Base-by-base conservation (phyloP, 2,888 invertebrate species). In the Colletes collaris region DNA sequence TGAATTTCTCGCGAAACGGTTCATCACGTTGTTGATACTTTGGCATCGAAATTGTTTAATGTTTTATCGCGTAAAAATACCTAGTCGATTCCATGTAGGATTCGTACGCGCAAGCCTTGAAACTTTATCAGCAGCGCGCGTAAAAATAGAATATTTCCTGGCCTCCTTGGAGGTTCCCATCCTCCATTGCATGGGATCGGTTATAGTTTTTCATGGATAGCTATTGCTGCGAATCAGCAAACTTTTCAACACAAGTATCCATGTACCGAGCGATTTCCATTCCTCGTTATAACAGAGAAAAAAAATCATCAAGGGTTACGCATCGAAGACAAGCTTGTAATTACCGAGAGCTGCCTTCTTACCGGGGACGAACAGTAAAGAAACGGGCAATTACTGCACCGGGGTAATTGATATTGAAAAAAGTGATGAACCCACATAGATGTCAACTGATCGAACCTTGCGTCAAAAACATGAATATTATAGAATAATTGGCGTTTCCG, bases 211-310 rank as follows among this genome's bases (percentile, higher is more conserved):
- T 58, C 64, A 59, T 7, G 77, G 76, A 74, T 69, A 63, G 64
- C 77, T 80, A 74, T 76, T 76, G 66, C 59, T 40, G 81, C 80
- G 62, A 83, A 76, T 78, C 83, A 83, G 85, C 77, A 78, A 80
- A 83, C 78, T 85, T 86, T 83, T 53, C 76, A 71, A 56, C 73
- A 74, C 76, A 76, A 79, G 76, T 76, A 79, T 78, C 60, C 60
- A 68, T 44, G 62, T 46, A 46, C 13, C 55, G 37, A 40, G 44
- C 5, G 69, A 66, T 77, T 52, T 50, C 49, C 13, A 56, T n/a
- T 60, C 40, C 52, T 4, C 56, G 80, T 69, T 78, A 80, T 78
- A 70, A n/a, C 68, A 52, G 13, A 49, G 27, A 27, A 27, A 19
- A 55, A 60, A 55, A 60, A 66, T 19, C 55, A 63, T 65, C 52